Evolutionary conservation across 1,140 invertebrate genomes (phyloP), one percentile per base, ranked within the genome.

Genomic region (Pissodes strobi): DNA sequence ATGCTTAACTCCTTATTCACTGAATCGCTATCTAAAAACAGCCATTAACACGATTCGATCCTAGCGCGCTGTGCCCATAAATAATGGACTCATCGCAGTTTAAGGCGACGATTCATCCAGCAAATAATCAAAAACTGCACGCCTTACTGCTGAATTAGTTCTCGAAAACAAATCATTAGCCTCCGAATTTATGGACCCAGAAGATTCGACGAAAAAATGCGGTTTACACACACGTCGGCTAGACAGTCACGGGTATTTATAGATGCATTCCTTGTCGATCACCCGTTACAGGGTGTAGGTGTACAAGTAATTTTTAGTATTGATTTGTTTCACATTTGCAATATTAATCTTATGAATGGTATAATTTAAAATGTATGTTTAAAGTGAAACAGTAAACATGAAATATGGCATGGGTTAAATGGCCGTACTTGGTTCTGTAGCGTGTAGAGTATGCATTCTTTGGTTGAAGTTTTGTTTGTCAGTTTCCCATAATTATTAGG

Each of bases 91-190:
- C 22, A 51, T 51, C 48, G 48, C 25, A 17, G 10, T 49, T 22
- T 30, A 23, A 51, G 25, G 48, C 48, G 48, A 51, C 48, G 25
- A 51, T 51, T 51, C 46, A 49, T 51, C 12, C n/a, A 21, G 30
- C 48, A 51, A 51, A 30, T 30, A 51, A 30, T 30, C 22, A 51
- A 51, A 51, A 51, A 51, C 48, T 51, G 48, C 48, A 51, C n/a
- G n/a, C n/a, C n/a, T n/a, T n/a, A n/a, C n/a, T n/a, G n/a, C n/a
- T n/a, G 45, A 34, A 51, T 51, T 51, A 51, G 22, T 51, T 51
- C 48, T 51, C 46, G 48, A 51, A 51, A 51, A 51, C 22, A 30
- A 51, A 51, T 51, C 25, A 17, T 51, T 51, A 51, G 17, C 21
- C 15, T 15, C n/a, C 25, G 22, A 30, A 51, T 30, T 51, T 51